Base-by-base conservation (phyloP, 2,797 vertebrate genomes). In the Pachyuromys duprasi region DNA sequence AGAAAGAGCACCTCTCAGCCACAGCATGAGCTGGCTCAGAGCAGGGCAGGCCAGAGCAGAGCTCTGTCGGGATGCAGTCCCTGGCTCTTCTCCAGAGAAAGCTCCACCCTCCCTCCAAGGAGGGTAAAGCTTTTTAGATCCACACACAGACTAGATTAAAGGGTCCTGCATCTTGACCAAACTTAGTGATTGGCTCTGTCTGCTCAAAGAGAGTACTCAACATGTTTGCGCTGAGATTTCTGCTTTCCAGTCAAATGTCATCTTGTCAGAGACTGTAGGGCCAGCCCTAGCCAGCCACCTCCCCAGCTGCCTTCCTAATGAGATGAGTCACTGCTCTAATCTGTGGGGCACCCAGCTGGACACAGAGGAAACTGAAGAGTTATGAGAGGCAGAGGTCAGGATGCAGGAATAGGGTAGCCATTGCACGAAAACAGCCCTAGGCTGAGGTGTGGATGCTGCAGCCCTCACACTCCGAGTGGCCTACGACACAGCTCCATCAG, bases 251-350 rank as follows among this genome's bases (percentile, higher is more conserved):
- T 14, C 90, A 63, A 90, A 42, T 24, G 36, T 5, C 22, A 26
- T 31, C 62, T 63, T 74, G 65, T 62, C 89, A 39, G n/a, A 88
- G 33, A 45, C 4, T 67, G 81, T 17, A 9, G 94, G 94, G 63
- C n/a, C 91, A 42, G 82, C 49, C 55, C 31, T 17, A 88, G 96
- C 98, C 97, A 0, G 97, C 96, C 95, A 97, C 94, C 31, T 17
- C 89, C 96, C 98, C 97, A 0, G 97, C 96, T 96, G 97, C 94
- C 97, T 98, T 97, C 97, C 97, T 94, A 96, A 96, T 93, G 97
- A 98, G 97, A 81, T 2, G 86, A 98, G 97, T 78, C 96, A 97
- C 83, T 96, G 97, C 95, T 74, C 42, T 60, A 95, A 97, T 94
- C 93, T 7, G 17, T 83, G 93, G 97, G 96, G 84, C 97, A 96